Percentiles rank a stretch among this genome's conserved stretches.
phyloP scores from a whole-genome alignment of 2,113 vertebrate genomes.

The Nannospalax galili region DNA sequence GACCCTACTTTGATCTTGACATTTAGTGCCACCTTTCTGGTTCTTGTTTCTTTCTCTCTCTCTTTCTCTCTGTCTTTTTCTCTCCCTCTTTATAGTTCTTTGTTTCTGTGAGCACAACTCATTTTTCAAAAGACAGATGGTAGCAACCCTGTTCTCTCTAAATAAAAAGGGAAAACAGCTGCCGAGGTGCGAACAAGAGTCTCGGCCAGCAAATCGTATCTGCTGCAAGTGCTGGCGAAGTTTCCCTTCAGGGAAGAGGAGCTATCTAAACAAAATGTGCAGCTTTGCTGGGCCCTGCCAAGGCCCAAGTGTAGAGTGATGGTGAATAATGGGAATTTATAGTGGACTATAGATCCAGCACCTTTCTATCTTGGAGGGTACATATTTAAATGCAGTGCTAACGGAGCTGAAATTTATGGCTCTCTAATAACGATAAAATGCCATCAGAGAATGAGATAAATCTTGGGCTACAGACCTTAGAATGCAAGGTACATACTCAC shows the following conservation, averaged over 20 bases:
- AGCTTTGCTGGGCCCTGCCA: background rate
- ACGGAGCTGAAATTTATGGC: slow-evolving; percentile 80
- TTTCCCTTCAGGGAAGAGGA: slow-evolving; percentile 69
- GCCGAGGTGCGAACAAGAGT: slow-evolving; percentile 67
- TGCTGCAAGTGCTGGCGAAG: slow-evolving; percentile 44
- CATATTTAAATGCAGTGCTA: slow-evolving; percentile 85
- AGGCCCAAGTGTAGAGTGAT: slow-evolving; percentile 43
- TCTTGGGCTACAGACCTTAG: slow-evolving; percentile 78
- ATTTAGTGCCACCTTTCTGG: slow-evolving; percentile 48
- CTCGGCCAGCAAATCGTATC: slow-evolving; percentile 42
- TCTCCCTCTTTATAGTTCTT: slow-evolving; percentile 51
- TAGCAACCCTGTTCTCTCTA: slow-evolving; percentile 74
- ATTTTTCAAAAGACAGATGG: slow-evolving; percentile 79
- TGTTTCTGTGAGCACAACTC: slow-evolving; percentile 63
- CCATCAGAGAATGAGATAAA: slow-evolving; percentile 82
- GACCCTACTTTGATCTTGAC: slow-evolving; percentile 46
- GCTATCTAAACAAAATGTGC: slow-evolving; percentile 43
- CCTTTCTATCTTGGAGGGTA: slow-evolving; percentile 76
- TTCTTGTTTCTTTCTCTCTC: background rate
- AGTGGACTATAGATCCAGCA: slow-evolving; percentile 21
- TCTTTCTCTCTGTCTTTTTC: background rate
- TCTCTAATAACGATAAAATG: slow-evolving; percentile 85
- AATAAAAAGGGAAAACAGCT: slow-evolving; percentile 78
- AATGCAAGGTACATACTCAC: slow-evolving; percentile 76
- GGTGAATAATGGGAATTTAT: slow-evolving; percentile 78